Evolutionary conservation across 2,113 vertebrate species (phyloP).

Genomic region (Lampris incognitus): DNA sequence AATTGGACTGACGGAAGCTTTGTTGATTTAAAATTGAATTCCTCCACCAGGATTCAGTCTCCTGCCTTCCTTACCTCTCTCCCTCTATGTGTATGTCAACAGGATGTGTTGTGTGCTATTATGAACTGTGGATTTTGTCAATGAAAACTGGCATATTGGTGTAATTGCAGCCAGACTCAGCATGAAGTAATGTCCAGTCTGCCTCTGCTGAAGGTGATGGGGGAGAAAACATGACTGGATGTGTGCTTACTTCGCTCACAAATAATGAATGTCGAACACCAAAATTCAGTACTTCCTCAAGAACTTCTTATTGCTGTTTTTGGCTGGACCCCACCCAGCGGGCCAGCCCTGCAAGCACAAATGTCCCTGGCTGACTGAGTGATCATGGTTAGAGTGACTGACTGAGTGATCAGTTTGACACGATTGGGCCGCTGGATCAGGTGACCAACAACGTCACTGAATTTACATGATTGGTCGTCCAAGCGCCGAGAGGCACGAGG

Average conservation of each 20-base stretch:
- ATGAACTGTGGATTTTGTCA: slow-evolving; percentile 46
- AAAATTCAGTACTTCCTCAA: no score
- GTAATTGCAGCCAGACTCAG: slow-evolving; percentile 30
- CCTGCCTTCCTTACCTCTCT: background rate
- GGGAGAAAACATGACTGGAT: background rate
- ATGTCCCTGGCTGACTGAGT: no score
- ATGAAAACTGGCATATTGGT: slow-evolving; percentile 42
- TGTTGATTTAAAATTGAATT: slow-evolving; percentile 13
- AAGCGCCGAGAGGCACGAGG: no score
- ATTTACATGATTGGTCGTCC: no score
- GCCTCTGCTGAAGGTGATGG: background rate
- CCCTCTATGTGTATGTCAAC: slow-evolving; percentile 34
- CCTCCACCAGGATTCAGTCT: background rate
- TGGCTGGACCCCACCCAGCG: no score
- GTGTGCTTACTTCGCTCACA: background rate
- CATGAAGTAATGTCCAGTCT: background rate
- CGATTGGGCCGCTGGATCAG: no score
- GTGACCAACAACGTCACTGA: no score
- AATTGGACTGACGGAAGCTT: slow-evolving; percentile 17
- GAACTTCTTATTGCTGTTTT: no score
- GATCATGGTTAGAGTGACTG: no score
- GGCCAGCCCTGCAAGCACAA: no score
- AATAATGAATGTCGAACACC: background rate
- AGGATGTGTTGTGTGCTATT: slow-evolving; percentile 23
- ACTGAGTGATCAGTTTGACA: no score